Evolutionary conservation across 1,140 invertebrate genomes (phyloP), one percentile per base, ranked within the genome.

Genomic region (Epicauta chinensis): DNA sequence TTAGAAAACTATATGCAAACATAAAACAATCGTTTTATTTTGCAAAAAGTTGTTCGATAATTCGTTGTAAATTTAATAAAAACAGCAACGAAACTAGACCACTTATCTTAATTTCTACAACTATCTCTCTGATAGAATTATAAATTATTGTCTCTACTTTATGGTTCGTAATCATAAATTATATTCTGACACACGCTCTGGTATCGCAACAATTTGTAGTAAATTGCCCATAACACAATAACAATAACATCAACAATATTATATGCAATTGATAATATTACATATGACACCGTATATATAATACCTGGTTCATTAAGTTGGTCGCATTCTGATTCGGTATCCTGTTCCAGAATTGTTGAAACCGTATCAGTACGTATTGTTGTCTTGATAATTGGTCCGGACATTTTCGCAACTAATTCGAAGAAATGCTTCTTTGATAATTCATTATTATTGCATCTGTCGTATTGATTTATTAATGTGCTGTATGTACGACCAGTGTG

Each of bases 401-500:
- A 52, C 51, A 58, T 61, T 34, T 55, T 59, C n/a, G 58, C 54
- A 43, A 67, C 62, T 40, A 67, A 16, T 42, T 65, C 60, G 34
- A 64, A n/a, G n/a, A n/a, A 44, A 55, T 66, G 61, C 51, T 61
- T 53, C 30, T 52, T 51, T 3, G 58, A 66, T 32, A 66, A 48
- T n/a, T 61, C 61, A 9, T 62, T 13, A 9, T 59, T 43, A 11
- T 53, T 23, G 1, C 2, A 12, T 9, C 16, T 48, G 7, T 43
- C 16, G 41, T n/a, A 23, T 34, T 11, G 32, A 12, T 57, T 61
- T 12, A 63, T 54, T 6, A 70, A 42, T 0, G 67, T 64, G 23
- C 63, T 65, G 54, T 70, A 69, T 3, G 67, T 62, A 16, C 64
- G 61, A 7, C 68, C 68, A 23, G 69, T 55, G 12, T 61, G 58